Evolutionary conservation across 1,140 invertebrate species (phyloP).

Genomic region (Drosophila albomicans): DNA sequence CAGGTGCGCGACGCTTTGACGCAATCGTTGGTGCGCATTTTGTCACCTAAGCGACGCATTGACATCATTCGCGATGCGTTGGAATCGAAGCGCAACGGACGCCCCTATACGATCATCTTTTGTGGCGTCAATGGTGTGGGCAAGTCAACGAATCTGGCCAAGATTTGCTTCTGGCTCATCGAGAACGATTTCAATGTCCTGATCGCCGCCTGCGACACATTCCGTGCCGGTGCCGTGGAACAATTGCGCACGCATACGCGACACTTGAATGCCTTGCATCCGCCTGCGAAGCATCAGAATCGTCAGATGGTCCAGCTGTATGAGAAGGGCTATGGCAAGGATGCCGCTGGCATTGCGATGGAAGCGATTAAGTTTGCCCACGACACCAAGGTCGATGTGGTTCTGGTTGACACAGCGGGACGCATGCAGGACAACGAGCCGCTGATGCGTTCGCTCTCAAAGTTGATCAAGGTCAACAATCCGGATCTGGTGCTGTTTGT

Average conservation of each 20-base stretch:
- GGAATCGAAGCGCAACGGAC: slow-evolving; percentile 91
- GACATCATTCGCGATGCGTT: slow-evolving; percentile 98
- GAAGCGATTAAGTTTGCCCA: slow-evolving; percentile 96
- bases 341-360: slow-evolving; percentile 98
- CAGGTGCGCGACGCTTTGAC: slow-evolving; percentile 93
- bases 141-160: slow-evolving; percentile 99
- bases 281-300: slow-evolving; percentile 89
- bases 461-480: slow-evolving; percentile 95
- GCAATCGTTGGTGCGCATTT: slow-evolving; percentile 94
- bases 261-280: slow-evolving; percentile 97
- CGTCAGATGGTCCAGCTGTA: slow-evolving; percentile 96
- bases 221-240: slow-evolving; percentile 99
- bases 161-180: slow-evolving; percentile 99
- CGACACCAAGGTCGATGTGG: slow-evolving; percentile 94
- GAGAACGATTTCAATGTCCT: slow-evolving; percentile 98
- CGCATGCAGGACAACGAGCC: slow-evolving; percentile 99
- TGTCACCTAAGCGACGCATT: slow-evolving; percentile 97
- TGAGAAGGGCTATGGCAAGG: slow-evolving; percentile 99
- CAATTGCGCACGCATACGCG: slow-evolving; percentile 98
- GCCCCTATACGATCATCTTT: slow-evolving; percentile 98
- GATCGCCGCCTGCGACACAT: slow-evolving; percentile 99
- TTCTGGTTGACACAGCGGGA: slow-evolving; percentile 98
- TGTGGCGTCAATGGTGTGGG: slow-evolving; percentile 99
- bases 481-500: slow-evolving; percentile 99
- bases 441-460: slow-evolving; percentile 97